phyloP scores from a whole-genome alignment of 2,113 vertebrate genomes.

The Ophiodon elongatus region DNA sequence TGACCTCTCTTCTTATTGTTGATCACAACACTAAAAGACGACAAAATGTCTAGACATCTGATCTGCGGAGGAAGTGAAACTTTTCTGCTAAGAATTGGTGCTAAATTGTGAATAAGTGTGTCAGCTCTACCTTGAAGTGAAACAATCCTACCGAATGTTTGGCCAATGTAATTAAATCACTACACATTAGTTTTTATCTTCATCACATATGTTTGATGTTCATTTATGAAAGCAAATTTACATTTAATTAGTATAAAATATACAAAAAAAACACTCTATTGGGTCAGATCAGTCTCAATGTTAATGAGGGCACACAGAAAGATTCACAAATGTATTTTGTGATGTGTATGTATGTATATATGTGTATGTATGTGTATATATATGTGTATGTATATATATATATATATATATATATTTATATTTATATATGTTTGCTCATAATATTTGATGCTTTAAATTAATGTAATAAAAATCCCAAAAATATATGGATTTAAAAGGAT shows the following conservation, averaged over 20 bases:
- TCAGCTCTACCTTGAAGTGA: background rate
- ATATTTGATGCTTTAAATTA: too few species aligned
- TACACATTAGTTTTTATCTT: background rate
- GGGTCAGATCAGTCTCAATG: background rate
- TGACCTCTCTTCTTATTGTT: conserved; percentile 27
- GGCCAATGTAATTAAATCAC: background rate
- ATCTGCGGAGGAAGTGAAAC: conserved; percentile 49
- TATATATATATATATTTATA: too few species aligned
- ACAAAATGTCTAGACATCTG: conserved; percentile 4
- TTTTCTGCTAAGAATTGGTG: conserved; percentile 12
- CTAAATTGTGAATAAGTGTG: conserved; percentile 8
- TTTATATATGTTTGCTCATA: too few species aligned
- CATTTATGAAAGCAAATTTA: background rate
- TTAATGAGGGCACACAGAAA: background rate
- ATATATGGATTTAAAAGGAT: too few species aligned
- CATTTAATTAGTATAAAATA: background rate
- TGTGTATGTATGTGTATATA: too few species aligned
- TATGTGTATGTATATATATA: too few species aligned
- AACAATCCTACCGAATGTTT: background rate
- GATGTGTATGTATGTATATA: background rate
- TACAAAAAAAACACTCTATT: too few species aligned
- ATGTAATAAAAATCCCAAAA: too few species aligned
- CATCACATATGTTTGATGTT: background rate
- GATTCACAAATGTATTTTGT: background rate
- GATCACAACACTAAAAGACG: conserved; percentile 20